Percentiles rank a stretch among this genome's conserved stretches.
Conservation (phyloP, 2,113 vertebrate genomes). For the Bombycilla garrulus region DNA sequence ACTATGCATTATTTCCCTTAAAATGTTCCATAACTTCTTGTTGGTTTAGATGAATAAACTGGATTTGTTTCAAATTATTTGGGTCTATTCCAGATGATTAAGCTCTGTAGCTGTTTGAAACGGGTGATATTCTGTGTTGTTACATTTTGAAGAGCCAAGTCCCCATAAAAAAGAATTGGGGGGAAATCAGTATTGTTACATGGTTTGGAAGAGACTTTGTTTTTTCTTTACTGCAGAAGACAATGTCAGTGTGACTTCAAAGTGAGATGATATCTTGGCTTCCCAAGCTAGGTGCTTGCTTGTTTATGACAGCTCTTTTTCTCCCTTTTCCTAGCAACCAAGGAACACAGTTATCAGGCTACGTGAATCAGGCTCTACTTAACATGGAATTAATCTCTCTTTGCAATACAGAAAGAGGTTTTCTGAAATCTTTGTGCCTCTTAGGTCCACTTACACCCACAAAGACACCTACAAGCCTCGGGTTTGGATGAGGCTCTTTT, state of each 20-base stretch:
- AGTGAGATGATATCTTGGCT: background rate
- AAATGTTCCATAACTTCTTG: background rate
- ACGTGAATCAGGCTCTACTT: background rate
- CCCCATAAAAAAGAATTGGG: background rate
- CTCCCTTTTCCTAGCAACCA: background rate
- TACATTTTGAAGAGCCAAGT: background rate
- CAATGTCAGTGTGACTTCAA: background rate
- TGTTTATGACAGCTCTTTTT: background rate
- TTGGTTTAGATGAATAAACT: background rate
- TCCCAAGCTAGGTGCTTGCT: background rate
- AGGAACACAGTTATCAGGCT: background rate
- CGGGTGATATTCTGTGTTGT: background rate
- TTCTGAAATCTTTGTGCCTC: background rate
- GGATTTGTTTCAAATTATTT: background rate
- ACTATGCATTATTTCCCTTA: background rate
- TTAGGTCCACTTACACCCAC: background rate
- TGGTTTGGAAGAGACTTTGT: background rate
- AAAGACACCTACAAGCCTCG: background rate
- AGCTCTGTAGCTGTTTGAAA: background rate
- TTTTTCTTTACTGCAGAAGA: background rate
- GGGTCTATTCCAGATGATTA: background rate
- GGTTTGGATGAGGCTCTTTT: background rate
- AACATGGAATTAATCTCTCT: background rate
- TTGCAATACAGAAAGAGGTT: background rate
- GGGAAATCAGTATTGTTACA: background rate